These are phyloP conservation scores for Conger conger DNA, from an alignment of 2,113 vertebrate genomes.

Conservation along the genomic window DNA sequence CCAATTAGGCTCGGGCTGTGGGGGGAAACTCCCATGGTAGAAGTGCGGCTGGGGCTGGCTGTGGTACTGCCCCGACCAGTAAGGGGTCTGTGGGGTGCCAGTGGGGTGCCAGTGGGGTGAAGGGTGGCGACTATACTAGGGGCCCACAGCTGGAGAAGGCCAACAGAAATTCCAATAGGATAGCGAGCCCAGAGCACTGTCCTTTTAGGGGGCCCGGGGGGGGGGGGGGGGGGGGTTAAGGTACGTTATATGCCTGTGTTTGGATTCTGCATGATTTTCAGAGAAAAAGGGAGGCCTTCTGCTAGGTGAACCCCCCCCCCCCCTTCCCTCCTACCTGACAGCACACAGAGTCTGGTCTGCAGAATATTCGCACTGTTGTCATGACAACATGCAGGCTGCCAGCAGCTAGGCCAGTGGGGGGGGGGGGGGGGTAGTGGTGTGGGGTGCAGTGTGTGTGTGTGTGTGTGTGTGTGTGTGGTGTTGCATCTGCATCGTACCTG, in stretches of 20 bases:
- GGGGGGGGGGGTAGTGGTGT: not conserved
- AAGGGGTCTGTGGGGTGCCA: too few relatives aligned
- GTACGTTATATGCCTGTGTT: not conserved
- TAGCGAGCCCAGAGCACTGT: too few relatives aligned
- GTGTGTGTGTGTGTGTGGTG: too few relatives aligned
- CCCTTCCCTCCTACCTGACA: not conserved
- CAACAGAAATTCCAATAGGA: too few relatives aligned
- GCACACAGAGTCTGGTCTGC: not conserved
- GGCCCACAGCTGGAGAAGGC: too few relatives aligned
- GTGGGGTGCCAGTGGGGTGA: too few relatives aligned
- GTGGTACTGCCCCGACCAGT: not conserved
- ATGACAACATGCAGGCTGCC: constrained; percentile 20
- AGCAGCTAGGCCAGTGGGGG: not conserved
- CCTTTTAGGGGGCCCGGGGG: too few relatives aligned
- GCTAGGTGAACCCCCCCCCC: not conserved
- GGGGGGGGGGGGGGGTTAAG: too few relatives aligned
- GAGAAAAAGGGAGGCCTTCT: not conserved
- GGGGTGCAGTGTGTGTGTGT: too few relatives aligned
- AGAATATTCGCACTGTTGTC: constrained; percentile 18
- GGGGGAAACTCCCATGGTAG: not conserved
- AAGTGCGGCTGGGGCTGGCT: not conserved
- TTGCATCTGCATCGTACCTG: not conserved
- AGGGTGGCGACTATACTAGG: too few relatives aligned
- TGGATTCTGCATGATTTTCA: not conserved
- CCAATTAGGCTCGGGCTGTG: not conserved